phyloP scores from a whole-genome alignment of 2,888 invertebrate genomes.

The Agrochola lychnidis region DNA sequence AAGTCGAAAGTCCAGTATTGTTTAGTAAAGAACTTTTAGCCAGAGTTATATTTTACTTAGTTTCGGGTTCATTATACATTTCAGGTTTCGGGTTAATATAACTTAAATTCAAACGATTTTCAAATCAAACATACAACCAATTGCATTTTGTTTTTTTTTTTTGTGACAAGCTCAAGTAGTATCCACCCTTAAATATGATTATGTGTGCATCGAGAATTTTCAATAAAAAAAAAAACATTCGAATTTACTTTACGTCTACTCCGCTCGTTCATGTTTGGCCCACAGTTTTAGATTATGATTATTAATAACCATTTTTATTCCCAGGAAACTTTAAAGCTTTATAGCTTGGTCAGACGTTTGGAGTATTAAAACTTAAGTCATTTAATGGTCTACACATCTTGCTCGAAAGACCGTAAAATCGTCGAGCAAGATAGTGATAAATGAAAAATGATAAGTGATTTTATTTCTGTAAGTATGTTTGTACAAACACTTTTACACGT shows the following conservation, averaged over 20 bases:
- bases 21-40: background rate
- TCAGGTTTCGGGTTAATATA: too few relatives aligned
- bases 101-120: background rate
- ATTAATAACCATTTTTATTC: background rate
- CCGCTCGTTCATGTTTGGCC: too few relatives aligned
- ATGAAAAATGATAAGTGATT: too few relatives aligned
- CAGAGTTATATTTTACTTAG: background rate
- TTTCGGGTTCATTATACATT: too few relatives aligned
- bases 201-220: too few relatives aligned
- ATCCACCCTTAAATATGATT: background rate
- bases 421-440: too few relatives aligned
- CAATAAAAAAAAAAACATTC: too few relatives aligned
- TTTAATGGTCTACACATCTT: background rate
- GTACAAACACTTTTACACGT: too few relatives aligned
- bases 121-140: too few relatives aligned
- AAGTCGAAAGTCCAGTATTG: background rate
- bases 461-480: too few relatives aligned
- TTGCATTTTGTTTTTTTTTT: too few relatives aligned
- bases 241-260: too few relatives aligned
- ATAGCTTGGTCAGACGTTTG: constrained; percentile 1
- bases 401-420: background rate
- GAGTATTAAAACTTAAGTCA: background rate
- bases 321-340: background rate
- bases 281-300: background rate
- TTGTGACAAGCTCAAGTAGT: background rate